These are phyloP conservation scores for Poeciliopsis infans DNA, from an alignment of 2,797 vertebrate species.

Conservation along the genomic window DNA sequence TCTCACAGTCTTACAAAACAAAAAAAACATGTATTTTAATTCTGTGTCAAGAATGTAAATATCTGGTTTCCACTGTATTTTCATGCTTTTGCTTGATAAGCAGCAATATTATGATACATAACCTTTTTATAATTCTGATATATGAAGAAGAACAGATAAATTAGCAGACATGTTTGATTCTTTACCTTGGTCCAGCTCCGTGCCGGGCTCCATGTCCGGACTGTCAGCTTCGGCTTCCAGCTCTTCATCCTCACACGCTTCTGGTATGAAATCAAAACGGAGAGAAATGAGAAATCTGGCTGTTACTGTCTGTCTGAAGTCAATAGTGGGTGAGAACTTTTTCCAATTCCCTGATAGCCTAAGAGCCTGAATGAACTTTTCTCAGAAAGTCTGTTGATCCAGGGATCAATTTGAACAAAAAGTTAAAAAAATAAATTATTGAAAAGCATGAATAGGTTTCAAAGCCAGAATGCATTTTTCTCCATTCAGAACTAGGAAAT, in stretches of 20 bases:
- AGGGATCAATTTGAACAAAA: slow-evolving; percentile 24
- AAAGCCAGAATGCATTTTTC: slow-evolving; percentile 27
- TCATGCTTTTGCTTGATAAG: background rate
- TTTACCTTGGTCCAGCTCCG: slow-evolving; percentile 93
- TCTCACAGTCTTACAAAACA: background rate
- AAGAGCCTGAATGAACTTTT: slow-evolving; percentile 30
- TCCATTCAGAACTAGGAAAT: slow-evolving; percentile 17
- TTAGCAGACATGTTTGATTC: background rate
- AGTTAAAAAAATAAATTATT: background rate
- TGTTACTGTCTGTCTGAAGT: slow-evolving; percentile 1
- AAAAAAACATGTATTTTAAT: background rate
- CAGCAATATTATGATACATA: background rate
- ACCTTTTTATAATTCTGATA: background rate
- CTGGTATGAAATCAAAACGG: slow-evolving; percentile 75
- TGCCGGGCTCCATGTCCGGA: slow-evolving; percentile 88
- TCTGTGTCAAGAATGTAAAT: background rate
- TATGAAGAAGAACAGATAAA: background rate
- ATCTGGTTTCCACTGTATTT: background rate
- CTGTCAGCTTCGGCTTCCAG: slow-evolving; percentile 88
- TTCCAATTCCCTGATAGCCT: slow-evolving; percentile 27
- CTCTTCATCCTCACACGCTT: slow-evolving; percentile 84
- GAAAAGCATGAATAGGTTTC: slow-evolving; percentile 31
- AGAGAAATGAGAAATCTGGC: slow-evolving; percentile 19
- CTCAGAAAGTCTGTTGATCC: slow-evolving; percentile 20
- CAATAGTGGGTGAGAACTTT: slow-evolving; percentile 21